These are phyloP conservation scores for Trachymyrmex cornetzi DNA, from an alignment of 1,140 invertebrate species.

Conservation along the genomic window DNA sequence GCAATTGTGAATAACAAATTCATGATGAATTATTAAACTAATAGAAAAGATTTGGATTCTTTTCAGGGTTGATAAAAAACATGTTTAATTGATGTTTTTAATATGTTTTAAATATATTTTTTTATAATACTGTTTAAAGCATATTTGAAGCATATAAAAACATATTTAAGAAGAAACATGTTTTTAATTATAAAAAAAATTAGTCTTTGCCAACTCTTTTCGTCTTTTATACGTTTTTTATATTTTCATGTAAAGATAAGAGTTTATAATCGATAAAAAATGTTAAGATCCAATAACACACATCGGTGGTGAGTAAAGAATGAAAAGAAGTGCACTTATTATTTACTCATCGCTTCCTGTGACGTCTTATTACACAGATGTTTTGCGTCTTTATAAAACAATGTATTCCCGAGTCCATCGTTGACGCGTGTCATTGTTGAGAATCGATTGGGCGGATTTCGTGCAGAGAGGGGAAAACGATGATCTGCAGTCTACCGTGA, in stretches of 20 bases:
- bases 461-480: constrained; percentile 20
- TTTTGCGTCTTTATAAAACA: constrained; percentile 33
- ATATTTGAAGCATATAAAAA: too few species aligned
- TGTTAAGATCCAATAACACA: not conserved
- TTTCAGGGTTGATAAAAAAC: too few species aligned
- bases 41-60: not conserved
- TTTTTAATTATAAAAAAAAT: too few species aligned
- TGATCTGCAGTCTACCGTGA: constrained; percentile 53
- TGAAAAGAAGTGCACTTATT: not conserved
- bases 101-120: not conserved
- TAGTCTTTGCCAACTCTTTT: too few species aligned
- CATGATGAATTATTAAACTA: not conserved
- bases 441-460: constrained; percentile 68
- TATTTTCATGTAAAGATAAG: not conserved
- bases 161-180: too few species aligned
- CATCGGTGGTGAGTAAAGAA: not conserved
- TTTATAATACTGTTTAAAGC: too few species aligned
- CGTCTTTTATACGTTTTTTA: too few species aligned
- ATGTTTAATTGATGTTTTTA: not conserved
- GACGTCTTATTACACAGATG: not conserved
- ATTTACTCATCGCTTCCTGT: not conserved
- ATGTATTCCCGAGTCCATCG: not conserved
- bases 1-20: not conserved
- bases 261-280: not conserved
- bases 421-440: constrained; percentile 28